phyloP scores from a whole-genome alignment of 2,113 vertebrate species.

The Xenopus borealis region DNA sequence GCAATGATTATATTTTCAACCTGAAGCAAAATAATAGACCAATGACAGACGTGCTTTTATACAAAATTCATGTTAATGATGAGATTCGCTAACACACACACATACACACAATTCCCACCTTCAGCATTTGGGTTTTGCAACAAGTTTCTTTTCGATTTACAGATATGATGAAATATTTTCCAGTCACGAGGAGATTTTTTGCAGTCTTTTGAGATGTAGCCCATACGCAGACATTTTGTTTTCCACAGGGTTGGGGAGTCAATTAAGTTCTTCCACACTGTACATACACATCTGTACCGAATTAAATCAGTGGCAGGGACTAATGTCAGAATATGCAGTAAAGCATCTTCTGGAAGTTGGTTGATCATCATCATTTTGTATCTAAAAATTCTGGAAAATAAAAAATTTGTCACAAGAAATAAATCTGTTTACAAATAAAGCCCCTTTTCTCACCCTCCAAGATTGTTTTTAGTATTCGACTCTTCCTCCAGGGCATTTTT shows the following conservation, averaged over 20 bases:
- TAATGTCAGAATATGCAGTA: slow-evolving; percentile 65
- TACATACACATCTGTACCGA: slow-evolving; percentile 62
- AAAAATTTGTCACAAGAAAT: too few species aligned
- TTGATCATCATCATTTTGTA: slow-evolving; percentile 48
- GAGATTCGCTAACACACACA: not conserved
- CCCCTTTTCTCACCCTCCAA: too few species aligned
- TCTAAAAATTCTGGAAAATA: too few species aligned
- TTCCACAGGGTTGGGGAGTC: slow-evolving; percentile 68
- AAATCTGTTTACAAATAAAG: too few species aligned
- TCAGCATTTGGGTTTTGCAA: slow-evolving; percentile 65
- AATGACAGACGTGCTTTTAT: too few species aligned
- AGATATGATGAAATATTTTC: slow-evolving; percentile 64
- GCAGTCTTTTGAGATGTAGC: slow-evolving; percentile 44
- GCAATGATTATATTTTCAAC: not conserved
- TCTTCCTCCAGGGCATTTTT: too few species aligned
- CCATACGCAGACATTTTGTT: slow-evolving; percentile 63
- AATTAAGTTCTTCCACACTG: slow-evolving; percentile 64
- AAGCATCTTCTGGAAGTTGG: slow-evolving; percentile 60
- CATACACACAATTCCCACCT: slow-evolving; percentile 54
- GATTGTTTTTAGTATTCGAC: too few species aligned
- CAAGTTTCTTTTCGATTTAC: slow-evolving; percentile 58
- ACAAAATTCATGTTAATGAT: too few species aligned
- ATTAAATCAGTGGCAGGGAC: slow-evolving; percentile 62
- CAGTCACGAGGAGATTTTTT: slow-evolving; percentile 59
- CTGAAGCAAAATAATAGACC: not conserved